Conservation (phyloP, 2,797 vertebrate genomes). For the Macropodus opercularis region DNA sequence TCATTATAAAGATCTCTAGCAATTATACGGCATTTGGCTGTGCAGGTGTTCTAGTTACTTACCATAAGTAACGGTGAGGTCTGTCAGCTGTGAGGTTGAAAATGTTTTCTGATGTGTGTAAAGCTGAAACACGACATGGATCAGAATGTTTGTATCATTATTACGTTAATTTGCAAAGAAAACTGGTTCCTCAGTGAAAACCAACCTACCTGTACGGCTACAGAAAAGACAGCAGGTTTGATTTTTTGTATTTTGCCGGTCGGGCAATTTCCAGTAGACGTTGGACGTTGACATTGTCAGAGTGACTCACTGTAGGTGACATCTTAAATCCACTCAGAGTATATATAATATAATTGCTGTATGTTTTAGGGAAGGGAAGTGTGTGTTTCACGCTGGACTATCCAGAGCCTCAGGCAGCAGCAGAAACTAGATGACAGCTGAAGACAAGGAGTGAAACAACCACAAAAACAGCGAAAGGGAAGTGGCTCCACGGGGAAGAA, state of each 20-base stretch:
- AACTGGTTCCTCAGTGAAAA: background rate
- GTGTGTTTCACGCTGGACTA: background rate
- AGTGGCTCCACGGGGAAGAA: constrained; percentile 36
- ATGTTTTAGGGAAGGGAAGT: background rate
- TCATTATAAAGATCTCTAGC: constrained; percentile 21
- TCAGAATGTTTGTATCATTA: no score
- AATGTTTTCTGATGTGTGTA: constrained; percentile 22
- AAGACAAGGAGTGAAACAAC: constrained; percentile 12
- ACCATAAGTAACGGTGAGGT: constrained; percentile 30
- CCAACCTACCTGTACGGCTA: background rate
- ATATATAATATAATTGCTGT: background rate
- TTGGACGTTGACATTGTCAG: no score
- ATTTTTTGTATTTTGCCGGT: background rate
- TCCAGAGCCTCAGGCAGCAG: background rate
- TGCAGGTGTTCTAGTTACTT: constrained; percentile 35
- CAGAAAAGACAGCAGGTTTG: background rate
- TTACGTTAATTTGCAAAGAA: no score
- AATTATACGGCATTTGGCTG: constrained; percentile 16
- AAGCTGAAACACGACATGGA: background rate
- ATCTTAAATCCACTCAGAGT: background rate
- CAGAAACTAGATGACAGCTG: background rate
- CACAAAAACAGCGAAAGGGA: constrained; percentile 13
- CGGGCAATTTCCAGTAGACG: background rate
- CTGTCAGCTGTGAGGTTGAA: constrained; percentile 32
- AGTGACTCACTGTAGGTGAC: background rate